A percentile compares a stretch with the other conserved stretches of the same genome.
Conservation (phyloP, 1,140 invertebrate genomes). For the Magallana gigas region DNA sequence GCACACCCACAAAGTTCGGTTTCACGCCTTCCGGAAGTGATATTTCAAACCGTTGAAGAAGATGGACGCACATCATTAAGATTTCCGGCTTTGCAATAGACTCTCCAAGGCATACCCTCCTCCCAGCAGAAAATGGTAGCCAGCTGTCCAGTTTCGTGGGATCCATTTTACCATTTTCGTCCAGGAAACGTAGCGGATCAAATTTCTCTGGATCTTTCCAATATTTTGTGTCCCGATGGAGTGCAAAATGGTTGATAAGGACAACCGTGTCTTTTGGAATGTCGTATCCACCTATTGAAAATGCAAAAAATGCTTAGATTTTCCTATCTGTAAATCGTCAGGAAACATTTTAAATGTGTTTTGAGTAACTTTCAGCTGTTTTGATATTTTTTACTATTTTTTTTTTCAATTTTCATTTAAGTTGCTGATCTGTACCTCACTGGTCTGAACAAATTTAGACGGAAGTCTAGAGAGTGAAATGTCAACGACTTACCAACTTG, state of each 20-base stretch:
- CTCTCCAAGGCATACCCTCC: conserved; percentile 56
- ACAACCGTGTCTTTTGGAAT: conserved; percentile 89
- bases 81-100: conserved; percentile 54
- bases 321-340: no score
- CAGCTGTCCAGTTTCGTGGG: conserved; percentile 44
- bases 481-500: conserved; percentile 29
- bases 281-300: conserved; percentile 76
- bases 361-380: no score
- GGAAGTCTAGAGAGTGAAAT: no score
- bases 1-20: not conserved
- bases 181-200: conserved; percentile 83
- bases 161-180: conserved; percentile 61
- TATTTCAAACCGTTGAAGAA: conserved; percentile 57
- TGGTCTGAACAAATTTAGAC: no score
- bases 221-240: conserved; percentile 86
- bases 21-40: conserved; percentile 34
- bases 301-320: not conserved
- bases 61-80: conserved; percentile 47
- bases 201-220: conserved; percentile 87
- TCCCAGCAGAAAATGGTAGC: conserved; percentile 50
- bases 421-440: no score
- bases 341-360: no score
- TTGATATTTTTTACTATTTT: no score
- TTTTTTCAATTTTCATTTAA: no score
- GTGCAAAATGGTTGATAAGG: conserved; percentile 88